Evolutionary conservation across 1,140 invertebrate genomes (phyloP).

Genomic region (Drosophila mojavensis): DNA sequence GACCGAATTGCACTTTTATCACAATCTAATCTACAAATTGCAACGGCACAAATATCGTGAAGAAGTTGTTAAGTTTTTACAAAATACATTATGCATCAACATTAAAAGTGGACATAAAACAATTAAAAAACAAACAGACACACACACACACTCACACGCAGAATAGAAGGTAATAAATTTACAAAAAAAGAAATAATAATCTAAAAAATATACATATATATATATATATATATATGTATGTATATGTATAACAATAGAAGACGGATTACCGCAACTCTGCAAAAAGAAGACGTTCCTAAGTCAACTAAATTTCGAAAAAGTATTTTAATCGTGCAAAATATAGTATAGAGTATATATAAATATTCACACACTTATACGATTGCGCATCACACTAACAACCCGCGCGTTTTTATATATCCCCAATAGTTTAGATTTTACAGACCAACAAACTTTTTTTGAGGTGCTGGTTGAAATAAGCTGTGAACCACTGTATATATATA

Average conservation of each 20-base stretch:
- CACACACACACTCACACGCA: background rate
- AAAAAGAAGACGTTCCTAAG: background rate
- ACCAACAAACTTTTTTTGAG: too few relatives aligned
- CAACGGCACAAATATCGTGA: slow-evolving; percentile 43
- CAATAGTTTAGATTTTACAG: too few relatives aligned
- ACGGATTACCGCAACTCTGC: too few relatives aligned
- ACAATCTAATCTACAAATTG: slow-evolving; percentile 15
- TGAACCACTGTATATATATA: too few relatives aligned
- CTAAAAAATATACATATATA: too few relatives aligned
- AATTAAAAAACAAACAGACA: slow-evolving; percentile 5
- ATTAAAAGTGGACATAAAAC: slow-evolving; percentile 4
- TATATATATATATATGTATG: too few relatives aligned
- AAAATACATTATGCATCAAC: slow-evolving; percentile 18
- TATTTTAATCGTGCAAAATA: background rate
- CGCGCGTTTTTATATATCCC: too few relatives aligned
- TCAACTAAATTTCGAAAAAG: background rate
- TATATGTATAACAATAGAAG: too few relatives aligned
- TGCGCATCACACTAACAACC: background rate
- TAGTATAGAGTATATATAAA: background rate
- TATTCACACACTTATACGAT: background rate
- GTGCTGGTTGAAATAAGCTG: too few relatives aligned
- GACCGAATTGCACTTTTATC: slow-evolving; percentile 19
- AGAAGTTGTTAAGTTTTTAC: background rate
- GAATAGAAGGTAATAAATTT: background rate
- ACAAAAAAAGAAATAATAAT: background rate